A percentile compares a stretch with the other conserved stretches of the same genome.
Conservation (phyloP, 2,113 vertebrate genomes). For the Piprites chloris region DNA sequence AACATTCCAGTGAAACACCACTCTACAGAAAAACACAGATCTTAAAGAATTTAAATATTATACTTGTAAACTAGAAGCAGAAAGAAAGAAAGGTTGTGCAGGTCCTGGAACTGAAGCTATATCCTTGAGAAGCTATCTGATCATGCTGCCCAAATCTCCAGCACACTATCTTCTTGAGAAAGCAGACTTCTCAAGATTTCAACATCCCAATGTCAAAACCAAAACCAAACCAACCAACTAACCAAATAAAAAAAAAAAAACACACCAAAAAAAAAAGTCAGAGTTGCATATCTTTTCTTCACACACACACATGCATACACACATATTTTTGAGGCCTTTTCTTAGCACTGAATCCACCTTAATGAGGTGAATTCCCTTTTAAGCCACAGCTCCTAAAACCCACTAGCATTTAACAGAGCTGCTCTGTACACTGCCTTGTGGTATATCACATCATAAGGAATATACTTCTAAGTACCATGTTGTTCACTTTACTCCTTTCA, state of each 20-base stretch:
- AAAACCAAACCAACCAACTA: background rate
- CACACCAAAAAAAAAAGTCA: background rate
- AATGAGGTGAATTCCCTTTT: fast-evolving
- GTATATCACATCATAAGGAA: background rate
- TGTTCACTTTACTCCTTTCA: background rate
- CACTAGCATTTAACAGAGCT: background rate
- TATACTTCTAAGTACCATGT: background rate
- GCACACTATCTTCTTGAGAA: background rate
- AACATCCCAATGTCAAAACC: background rate
- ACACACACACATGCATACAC: fast-evolving
- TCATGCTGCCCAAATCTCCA: background rate
- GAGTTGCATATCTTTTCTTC: background rate
- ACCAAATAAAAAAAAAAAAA: background rate
- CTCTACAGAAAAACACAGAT: background rate
- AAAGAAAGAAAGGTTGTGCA: background rate
- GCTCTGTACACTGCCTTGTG: background rate
- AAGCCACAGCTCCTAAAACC: background rate
- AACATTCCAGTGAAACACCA: background rate
- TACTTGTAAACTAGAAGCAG: background rate
- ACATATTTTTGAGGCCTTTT: background rate
- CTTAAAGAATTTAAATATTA: background rate
- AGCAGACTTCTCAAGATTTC: background rate
- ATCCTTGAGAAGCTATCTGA: background rate
- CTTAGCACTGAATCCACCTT: background rate
- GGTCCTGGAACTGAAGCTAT: background rate